These are phyloP conservation scores for Synergus japonicus DNA, from an alignment of 2,888 invertebrate species.

Conservation along the genomic window DNA sequence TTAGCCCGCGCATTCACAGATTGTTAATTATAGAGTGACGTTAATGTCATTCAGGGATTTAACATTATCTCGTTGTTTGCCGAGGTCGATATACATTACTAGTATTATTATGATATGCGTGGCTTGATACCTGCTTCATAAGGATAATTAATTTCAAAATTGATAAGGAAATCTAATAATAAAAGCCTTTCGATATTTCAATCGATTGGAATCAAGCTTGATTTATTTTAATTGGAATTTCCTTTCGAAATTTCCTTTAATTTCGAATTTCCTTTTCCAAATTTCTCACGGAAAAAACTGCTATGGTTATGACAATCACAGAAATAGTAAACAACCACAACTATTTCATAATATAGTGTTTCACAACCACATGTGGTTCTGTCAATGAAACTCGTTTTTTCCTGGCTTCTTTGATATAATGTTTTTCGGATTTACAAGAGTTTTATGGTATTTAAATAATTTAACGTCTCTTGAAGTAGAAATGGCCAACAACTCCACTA, in stretches of 20 bases:
- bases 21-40: background rate
- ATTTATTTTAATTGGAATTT: no score
- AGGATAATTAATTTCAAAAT: background rate
- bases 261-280: no score
- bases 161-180: no score
- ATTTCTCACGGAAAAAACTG: no score
- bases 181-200: no score
- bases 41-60: background rate
- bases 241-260: no score
- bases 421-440: background rate
- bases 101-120: background rate
- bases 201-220: no score
- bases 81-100: background rate
- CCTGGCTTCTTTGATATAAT: background rate
- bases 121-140: background rate
- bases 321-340: no score
- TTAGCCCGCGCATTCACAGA: background rate
- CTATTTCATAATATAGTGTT: no score
- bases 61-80: background rate
- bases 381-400: no score
- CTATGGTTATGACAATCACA: no score
- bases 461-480: slow-evolving; percentile 24
- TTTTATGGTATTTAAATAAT: background rate
- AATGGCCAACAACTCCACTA: slow-evolving; percentile 50
- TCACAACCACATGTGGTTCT: no score